phyloP scores from a whole-genome alignment of 2,888 invertebrate species.

The Tuberolachnus salignus region DNA sequence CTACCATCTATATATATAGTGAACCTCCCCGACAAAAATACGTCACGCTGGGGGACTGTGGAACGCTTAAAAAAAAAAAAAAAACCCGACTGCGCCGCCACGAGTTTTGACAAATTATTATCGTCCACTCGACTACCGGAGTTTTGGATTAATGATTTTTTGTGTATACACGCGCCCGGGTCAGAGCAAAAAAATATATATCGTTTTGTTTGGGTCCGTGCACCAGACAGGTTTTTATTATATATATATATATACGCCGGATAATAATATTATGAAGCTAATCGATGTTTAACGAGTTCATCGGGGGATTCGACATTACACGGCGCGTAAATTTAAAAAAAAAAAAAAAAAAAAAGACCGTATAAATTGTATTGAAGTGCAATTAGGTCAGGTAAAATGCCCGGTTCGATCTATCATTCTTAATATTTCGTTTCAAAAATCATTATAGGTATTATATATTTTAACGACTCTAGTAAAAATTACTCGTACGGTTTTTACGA shows the following conservation, averaged over 20 bases:
- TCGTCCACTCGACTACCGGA: slow-evolving; percentile 54
- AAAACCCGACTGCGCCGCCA: slow-evolving; percentile 13
- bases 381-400: slow-evolving; percentile 42
- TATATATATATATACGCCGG: neutral
- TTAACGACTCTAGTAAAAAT: neutral
- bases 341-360: slow-evolving; percentile 4
- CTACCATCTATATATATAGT: neutral
- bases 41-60: slow-evolving; percentile 34
- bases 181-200: slow-evolving; percentile 18
- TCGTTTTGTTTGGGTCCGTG: slow-evolving; percentile 51
- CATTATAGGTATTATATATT: too few species aligned
- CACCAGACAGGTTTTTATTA: slow-evolving; percentile 29
- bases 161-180: neutral
- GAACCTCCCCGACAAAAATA: slow-evolving; percentile 38
- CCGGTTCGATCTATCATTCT: slow-evolving; percentile 13
- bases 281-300: slow-evolving; percentile 56
- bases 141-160: slow-evolving; percentile 55
- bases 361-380: slow-evolving; percentile 36
- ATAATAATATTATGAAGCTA: slow-evolving; percentile 8
- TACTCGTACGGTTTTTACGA: neutral
- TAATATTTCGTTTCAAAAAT: neutral
- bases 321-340: slow-evolving; percentile 14
- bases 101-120: slow-evolving; percentile 53
- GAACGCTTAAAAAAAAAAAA: neutral
- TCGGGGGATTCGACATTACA: slow-evolving; percentile 43